Evolutionary conservation across 2,113 vertebrate species (phyloP).

Genomic region (Todiramphus chloris): DNA sequence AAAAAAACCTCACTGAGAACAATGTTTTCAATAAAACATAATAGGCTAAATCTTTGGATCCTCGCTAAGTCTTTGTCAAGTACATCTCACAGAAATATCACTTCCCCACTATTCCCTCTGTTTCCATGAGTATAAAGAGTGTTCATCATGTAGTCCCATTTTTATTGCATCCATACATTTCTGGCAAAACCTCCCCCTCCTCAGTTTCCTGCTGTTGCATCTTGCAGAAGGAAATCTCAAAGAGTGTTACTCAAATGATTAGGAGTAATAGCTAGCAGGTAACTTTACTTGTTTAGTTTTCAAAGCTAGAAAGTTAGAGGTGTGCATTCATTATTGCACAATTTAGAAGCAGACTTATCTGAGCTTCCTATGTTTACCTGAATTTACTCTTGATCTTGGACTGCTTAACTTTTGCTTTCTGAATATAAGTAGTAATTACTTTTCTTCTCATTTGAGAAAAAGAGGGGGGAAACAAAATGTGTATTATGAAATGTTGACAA

Average conservation of each 20-base stretch:
- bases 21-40: neutral
- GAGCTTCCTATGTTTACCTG: neutral
- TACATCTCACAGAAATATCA: neutral
- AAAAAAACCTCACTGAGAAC: neutral
- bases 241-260: neutral
- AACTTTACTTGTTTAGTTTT: neutral
- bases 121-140: neutral
- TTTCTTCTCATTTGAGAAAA: neutral
- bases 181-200: neutral
- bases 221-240: neutral
- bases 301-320: neutral
- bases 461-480: fast-evolving
- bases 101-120: neutral
- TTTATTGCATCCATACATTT: neutral
- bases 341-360: neutral
- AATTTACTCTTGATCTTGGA: neutral
- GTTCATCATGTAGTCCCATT: neutral
- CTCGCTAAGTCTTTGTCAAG: neutral
- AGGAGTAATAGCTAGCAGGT: neutral
- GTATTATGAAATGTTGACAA: neutral
- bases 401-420: neutral
- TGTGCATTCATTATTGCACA: neutral
- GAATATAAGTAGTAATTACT: neutral
- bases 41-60: neutral
- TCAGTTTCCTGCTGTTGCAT: neutral